Base-by-base conservation (phyloP, 2,888 invertebrate species). In the Nomada ruficornis region DNA sequence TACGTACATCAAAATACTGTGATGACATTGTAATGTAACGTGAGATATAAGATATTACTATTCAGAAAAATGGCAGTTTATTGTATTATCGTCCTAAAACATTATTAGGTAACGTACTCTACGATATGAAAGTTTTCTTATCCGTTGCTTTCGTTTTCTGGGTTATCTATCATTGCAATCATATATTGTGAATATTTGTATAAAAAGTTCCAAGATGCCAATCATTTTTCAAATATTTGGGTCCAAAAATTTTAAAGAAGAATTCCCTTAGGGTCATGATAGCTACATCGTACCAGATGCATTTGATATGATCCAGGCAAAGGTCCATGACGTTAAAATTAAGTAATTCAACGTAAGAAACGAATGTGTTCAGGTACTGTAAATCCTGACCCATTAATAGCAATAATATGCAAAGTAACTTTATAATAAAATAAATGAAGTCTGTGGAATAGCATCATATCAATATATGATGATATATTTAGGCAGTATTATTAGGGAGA, bases 1-100 rank as follows among this genome's bases (percentile, higher is more conserved):
- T 77, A 88, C 80, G 86, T 90, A 89, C 90, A 92, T 91, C 89
- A 90, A 91, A 91, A 90, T 84, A 84, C 91, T 93, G 92, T 92
- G 92, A 93, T 92, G 91, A 90, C 90, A 91, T 89, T 89, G 77
- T 90, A 87, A 89, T 85, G 80, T 90, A 87, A 86, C 84, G 55
- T 65, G 84, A 85, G 83, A 83, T 87, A 79, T 87, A 88, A 13
- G 10, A 88, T 64, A 79, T 86, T 86, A 84, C 84, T 86, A 82
- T 74, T 68, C 72, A 69, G 50, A 47, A 59, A 69, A 74, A 59
- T 87, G 87, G 85, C 86, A 88, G 86, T 88, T 89, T 86, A 87
- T 84, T 60, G 70, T 64, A 69, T 71, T 60, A 78, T 82, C 77
- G 72, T 60, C 57, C 42, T 80, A 84, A 23, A 78, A 72, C 75